Percentiles rank a stretch among this genome's conserved stretches.
These are phyloP conservation scores for Hycleus cichorii DNA, from an alignment of 1,140 invertebrate species.

Conservation along the genomic window DNA sequence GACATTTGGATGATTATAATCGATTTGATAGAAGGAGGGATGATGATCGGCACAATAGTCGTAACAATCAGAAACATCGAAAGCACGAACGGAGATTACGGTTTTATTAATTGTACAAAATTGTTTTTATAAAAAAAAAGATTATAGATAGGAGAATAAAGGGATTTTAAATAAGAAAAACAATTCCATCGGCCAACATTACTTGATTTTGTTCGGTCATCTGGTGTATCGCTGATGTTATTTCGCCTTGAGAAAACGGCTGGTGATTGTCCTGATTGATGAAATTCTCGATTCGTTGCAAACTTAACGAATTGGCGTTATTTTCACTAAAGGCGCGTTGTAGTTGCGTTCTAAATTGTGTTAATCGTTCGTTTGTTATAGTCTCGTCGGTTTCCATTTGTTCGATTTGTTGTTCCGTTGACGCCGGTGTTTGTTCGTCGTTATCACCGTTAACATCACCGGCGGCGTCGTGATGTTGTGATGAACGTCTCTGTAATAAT, in stretches of 20 bases:
- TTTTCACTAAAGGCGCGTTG: slow-evolving; percentile 61
- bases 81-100: no score
- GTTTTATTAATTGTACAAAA: background rate
- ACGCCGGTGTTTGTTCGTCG: background rate
- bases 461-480: slow-evolving; percentile 9
- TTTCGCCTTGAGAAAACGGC: slow-evolving; percentile 65
- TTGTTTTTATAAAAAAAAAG: background rate
- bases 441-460: slow-evolving; percentile 3
- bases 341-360: slow-evolving; percentile 56
- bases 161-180: slow-evolving; percentile 73
- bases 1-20: no score
- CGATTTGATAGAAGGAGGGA: no score
- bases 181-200: slow-evolving; percentile 80
- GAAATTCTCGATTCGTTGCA: slow-evolving; percentile 51
- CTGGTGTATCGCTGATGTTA: slow-evolving; percentile 65
- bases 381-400: slow-evolving; percentile 12
- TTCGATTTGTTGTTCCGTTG: background rate
- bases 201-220: slow-evolving; percentile 89
- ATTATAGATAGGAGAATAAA: background rate
- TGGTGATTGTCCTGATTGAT: slow-evolving; percentile 52
- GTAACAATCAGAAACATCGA: no score
- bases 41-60: no score
- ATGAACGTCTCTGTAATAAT: background rate
- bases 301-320: slow-evolving; percentile 56
- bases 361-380: slow-evolving; percentile 38